Percentiles rank a stretch among this genome's conserved stretches.
phyloP scores from a whole-genome alignment of 1,140 invertebrate genomes.

The Lepidurus apus region DNA sequence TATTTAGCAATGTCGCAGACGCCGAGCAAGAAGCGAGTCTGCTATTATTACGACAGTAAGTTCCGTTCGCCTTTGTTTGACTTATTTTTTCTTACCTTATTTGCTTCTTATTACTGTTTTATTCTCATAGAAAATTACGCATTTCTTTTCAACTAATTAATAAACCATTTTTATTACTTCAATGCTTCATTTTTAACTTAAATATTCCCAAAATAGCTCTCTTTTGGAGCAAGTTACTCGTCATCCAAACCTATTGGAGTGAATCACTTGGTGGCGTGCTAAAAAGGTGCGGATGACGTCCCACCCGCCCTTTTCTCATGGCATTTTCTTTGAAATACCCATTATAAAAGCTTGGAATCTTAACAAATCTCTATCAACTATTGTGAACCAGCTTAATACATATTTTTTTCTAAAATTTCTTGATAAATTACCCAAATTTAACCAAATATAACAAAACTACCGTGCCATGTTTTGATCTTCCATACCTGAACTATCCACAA shows the following conservation, averaged over 20 bases:
- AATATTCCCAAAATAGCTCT: no score
- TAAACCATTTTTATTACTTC: no score
- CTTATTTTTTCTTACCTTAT: background rate
- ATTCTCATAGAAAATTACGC: no score
- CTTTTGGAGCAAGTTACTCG: background rate
- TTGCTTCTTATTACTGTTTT: background rate
- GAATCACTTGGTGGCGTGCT: background rate
- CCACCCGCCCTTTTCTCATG: background rate
- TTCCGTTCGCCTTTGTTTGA: constrained; percentile 43
- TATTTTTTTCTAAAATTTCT: no score
- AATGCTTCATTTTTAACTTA: no score
- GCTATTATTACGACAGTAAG: constrained; percentile 99
- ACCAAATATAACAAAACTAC: no score
- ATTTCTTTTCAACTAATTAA: no score
- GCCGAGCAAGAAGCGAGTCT: constrained; percentile 86
- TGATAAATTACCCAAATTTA: no score
- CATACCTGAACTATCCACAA: no score
- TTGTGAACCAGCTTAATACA: no score
- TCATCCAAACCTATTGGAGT: background rate
- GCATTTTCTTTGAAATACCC: background rate
- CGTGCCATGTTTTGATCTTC: no score
- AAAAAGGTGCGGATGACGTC: background rate
- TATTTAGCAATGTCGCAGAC: constrained; percentile 51
- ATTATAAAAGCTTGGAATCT: background rate
- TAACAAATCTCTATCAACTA: no score